Conservation (phyloP, 2,797 vertebrate species). For the Pantherophis vulpinus region DNA sequence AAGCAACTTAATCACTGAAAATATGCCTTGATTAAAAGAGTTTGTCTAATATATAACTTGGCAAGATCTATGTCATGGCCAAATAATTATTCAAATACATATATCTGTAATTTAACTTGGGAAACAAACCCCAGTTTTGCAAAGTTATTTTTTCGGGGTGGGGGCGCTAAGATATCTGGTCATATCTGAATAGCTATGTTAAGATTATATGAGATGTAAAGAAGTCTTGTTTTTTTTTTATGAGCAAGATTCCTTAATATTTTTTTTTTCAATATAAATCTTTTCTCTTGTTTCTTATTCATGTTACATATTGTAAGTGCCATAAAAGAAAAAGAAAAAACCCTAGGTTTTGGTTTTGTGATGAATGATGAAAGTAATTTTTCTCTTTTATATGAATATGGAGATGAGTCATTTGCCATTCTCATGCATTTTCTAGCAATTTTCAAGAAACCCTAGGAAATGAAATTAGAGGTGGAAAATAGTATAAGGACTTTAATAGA, state of each 20-base stretch:
- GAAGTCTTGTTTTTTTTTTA: not conserved
- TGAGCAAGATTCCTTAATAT: not conserved
- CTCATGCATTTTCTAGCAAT: slow-evolving; percentile 18
- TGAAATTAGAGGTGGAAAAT: slow-evolving; percentile 6
- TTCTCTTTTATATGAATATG: slow-evolving; percentile 27
- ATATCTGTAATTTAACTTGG: slow-evolving; percentile 8
- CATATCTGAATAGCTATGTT: slow-evolving; percentile 13
- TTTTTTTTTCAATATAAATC: not conserved
- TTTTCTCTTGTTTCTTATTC: slow-evolving; percentile 23
- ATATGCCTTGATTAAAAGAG: slow-evolving; percentile 3
- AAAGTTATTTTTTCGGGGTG: not conserved
- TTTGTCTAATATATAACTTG: slow-evolving; percentile 5
- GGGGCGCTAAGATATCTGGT: not conserved
- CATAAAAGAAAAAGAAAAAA: not conserved
- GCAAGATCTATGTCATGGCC: not conserved
- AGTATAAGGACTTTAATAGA: slow-evolving; percentile 19
- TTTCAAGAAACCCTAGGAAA: slow-evolving; percentile 9
- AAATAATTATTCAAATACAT: slow-evolving; percentile 15
- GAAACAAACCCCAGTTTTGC: slow-evolving; percentile 12
- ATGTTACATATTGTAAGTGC: not conserved
- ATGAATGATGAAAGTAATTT: slow-evolving; percentile 18
- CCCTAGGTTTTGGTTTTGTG: not conserved
- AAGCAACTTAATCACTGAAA: slow-evolving; percentile 6
- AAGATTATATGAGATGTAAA: slow-evolving; percentile 8
- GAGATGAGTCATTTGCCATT: slow-evolving; percentile 31